Evolutionary conservation across 2,113 vertebrate species (phyloP).

Genomic region (Uria lomvia): DNA sequence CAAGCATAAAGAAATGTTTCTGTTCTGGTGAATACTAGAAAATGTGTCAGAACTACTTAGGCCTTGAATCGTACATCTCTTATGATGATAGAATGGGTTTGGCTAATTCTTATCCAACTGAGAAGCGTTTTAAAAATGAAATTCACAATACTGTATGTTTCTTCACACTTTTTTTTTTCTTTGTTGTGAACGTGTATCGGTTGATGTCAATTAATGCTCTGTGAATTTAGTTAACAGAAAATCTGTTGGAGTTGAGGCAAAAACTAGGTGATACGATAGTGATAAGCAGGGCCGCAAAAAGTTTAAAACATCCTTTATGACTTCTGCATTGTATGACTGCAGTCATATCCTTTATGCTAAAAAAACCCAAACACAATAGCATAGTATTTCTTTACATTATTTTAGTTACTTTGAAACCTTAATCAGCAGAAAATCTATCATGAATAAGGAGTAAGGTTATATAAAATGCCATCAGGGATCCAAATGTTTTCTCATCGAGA

Average conservation of each 20-base stretch:
- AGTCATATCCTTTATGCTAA: neutral
- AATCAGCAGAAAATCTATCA: neutral
- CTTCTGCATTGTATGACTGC: neutral
- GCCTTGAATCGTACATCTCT: neutral
- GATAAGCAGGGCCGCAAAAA: neutral
- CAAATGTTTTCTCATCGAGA: neutral
- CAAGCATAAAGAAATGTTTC: neutral
- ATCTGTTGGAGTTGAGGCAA: neutral
- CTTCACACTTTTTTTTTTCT: neutral
- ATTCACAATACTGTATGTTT: neutral
- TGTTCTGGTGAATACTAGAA: neutral
- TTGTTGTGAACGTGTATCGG: neutral
- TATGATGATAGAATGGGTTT: neutral
- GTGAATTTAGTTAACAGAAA: neutral
- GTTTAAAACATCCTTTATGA: neutral
- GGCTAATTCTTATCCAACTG: neutral
- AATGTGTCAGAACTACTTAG: neutral
- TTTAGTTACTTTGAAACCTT: neutral
- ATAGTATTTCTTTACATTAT: neutral
- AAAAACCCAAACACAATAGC: neutral
- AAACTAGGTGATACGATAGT: neutral
- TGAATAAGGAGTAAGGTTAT: neutral
- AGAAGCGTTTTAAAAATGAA: neutral
- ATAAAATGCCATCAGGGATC: neutral
- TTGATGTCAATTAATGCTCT: slow-evolving; percentile 6